Evolutionary conservation across 1,140 invertebrate genomes (phyloP).

Genomic region (Panulirus ornatus): DNA sequence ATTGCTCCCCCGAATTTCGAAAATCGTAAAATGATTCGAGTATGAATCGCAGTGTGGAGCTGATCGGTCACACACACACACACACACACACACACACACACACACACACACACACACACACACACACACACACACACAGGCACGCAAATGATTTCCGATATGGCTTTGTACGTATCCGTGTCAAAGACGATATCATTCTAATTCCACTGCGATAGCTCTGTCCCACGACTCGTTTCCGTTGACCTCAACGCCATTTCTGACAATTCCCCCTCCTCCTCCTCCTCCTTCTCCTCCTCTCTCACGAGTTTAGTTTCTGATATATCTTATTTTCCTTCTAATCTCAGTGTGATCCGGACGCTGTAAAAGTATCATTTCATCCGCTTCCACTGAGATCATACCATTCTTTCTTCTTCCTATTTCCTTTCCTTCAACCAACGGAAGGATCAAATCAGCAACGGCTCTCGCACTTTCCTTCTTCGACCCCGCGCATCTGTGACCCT

Average conservation of each 20-base stretch:
- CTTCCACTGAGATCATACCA: no score
- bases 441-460: no score
- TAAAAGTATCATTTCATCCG: no score
- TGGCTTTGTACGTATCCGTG: background rate
- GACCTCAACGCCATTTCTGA: background rate
- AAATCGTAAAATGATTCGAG: slow-evolving; percentile 18
- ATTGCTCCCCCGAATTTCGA: slow-evolving; percentile 6
- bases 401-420: no score
- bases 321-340: no score
- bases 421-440: no score
- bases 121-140: background rate
- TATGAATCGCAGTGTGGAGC: background rate
- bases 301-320: no score
- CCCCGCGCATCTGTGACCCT: no score
- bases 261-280: no score
- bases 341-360: no score
- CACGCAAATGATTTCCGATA: background rate
- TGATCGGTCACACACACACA: background rate
- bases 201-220: background rate
- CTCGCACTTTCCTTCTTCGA: no score
- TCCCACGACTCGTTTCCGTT: background rate
- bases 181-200: slow-evolving; percentile 21
- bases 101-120: slow-evolving; percentile 7
- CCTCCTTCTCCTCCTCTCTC: no score
- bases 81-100: slow-evolving; percentile 7